phyloP scores from a whole-genome alignment of 2,113 vertebrate species.

The Brachionichthys hirsutus region DNA sequence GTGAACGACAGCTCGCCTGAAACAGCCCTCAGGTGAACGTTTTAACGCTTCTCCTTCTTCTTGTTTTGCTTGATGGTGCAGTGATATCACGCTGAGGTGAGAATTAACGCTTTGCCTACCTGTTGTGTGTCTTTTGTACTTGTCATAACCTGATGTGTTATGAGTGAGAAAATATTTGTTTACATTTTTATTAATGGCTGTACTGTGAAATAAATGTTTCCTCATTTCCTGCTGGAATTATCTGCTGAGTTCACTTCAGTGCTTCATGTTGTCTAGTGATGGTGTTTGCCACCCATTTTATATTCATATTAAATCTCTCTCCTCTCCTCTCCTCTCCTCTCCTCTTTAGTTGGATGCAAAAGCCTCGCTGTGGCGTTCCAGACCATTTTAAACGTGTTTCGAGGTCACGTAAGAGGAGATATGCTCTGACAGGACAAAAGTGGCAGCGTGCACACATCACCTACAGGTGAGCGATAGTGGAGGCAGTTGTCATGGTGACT shows the following conservation, averaged over 20 bases:
- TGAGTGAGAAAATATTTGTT: slow-evolving; percentile 26
- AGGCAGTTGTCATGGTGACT: slow-evolving; percentile 50
- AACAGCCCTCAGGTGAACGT: slow-evolving; percentile 22
- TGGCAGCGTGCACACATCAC: slow-evolving; percentile 99
- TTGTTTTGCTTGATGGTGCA: slow-evolving; percentile 76
- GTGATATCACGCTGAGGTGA: slow-evolving; percentile 79
- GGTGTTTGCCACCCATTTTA: slow-evolving; percentile 6
- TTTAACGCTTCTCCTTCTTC: slow-evolving; percentile 63
- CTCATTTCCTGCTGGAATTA: slow-evolving; percentile 20
- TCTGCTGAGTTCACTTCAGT: slow-evolving; percentile 37
- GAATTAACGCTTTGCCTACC: slow-evolving; percentile 46
- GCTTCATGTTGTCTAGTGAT: slow-evolving; percentile 32
- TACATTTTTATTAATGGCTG: slow-evolving; percentile 6
- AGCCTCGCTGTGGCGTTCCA: slow-evolving; percentile 92
- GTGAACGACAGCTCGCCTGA: slow-evolving; percentile 13
- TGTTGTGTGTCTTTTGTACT: slow-evolving; percentile 26
- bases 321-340: slow-evolving; percentile 3
- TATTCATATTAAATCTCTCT: slow-evolving; percentile 2
- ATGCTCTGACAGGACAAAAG: slow-evolving; percentile 95
- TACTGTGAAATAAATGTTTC: slow-evolving; percentile 27
- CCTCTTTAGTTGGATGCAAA: slow-evolving; percentile 93
- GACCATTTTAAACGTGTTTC: slow-evolving; percentile 85
- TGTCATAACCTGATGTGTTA: slow-evolving; percentile 39
- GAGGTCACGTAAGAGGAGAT: slow-evolving; percentile 88
- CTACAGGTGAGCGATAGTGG: slow-evolving; percentile 85